Evolutionary conservation across 2,888 invertebrate genomes (phyloP).

Genomic region (Hesperia comma): DNA sequence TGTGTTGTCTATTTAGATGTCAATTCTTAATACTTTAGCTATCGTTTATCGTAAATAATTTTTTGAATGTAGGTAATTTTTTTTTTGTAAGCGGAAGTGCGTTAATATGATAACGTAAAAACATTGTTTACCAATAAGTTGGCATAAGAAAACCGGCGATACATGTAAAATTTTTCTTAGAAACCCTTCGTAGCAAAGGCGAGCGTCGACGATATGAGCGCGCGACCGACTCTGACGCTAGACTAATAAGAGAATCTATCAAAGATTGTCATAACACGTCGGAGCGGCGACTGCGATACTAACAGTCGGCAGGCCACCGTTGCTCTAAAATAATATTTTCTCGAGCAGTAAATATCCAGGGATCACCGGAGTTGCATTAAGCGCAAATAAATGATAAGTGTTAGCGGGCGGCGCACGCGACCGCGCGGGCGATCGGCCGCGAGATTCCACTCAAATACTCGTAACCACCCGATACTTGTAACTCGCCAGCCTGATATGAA

Average conservation of each 20-base stretch:
- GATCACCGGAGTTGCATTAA: conserved; percentile 29
- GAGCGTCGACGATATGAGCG: too few relatives aligned
- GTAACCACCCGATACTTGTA: conserved; percentile 28
- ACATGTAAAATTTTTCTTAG: too few relatives aligned
- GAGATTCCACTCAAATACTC: conserved; percentile 20
- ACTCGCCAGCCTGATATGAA: conserved; percentile 25
- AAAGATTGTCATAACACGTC: not conserved
- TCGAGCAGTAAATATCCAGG: conserved; percentile 24
- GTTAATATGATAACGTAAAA: too few relatives aligned
- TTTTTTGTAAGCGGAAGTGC: too few relatives aligned
- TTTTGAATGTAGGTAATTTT: too few relatives aligned
- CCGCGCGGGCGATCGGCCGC: conserved; percentile 31
- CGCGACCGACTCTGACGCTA: too few relatives aligned
- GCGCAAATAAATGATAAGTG: conserved; percentile 38
- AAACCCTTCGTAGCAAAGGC: too few relatives aligned
- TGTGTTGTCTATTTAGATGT: too few relatives aligned
- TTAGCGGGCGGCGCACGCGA: conserved; percentile 28
- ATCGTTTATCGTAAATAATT: too few relatives aligned
- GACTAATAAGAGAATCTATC: not conserved
- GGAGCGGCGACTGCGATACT: not conserved
- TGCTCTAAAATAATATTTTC: conserved; percentile 31
- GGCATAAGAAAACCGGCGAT: too few relatives aligned
- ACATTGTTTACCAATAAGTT: too few relatives aligned
- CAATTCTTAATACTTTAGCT: too few relatives aligned
- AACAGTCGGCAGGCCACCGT: not conserved